Conservation (phyloP, 2,113 vertebrate genomes). For the Clarias magur region DNA sequence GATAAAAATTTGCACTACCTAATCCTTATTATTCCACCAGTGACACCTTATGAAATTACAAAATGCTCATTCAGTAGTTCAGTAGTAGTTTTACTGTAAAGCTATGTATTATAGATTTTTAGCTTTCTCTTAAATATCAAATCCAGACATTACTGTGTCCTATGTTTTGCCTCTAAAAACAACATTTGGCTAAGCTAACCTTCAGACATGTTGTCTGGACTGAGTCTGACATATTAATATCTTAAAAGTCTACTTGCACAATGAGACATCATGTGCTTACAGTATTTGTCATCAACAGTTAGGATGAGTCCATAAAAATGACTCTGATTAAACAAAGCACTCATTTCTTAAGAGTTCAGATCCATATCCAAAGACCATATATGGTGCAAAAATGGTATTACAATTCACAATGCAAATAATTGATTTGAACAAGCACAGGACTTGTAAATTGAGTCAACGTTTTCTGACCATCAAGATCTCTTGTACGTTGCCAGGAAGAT, state of each 20-base stretch:
- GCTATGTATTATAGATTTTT: background rate
- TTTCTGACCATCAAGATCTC: background rate
- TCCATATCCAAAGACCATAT: background rate
- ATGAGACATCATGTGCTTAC: background rate
- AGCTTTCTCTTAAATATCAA: background rate
- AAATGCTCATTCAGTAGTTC: background rate
- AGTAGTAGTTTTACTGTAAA: background rate
- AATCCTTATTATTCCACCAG: background rate
- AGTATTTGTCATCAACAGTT: background rate
- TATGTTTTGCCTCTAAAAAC: background rate
- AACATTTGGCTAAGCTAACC: background rate
- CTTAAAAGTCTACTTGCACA: background rate
- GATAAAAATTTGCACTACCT: background rate
- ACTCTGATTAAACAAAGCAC: background rate
- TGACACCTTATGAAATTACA: background rate
- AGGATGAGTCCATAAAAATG: background rate
- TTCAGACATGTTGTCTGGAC: background rate
- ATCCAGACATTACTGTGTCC: background rate
- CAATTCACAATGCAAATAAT: background rate
- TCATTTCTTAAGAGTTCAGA: background rate
- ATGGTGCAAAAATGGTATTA: background rate
- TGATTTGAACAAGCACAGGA: background rate
- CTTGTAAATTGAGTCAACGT: background rate
- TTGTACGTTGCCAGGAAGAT: background rate
- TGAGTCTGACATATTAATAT: background rate